Evolutionary conservation across 2,797 vertebrate species (phyloP).

Genomic region (Geotrypetes seraphini): DNA sequence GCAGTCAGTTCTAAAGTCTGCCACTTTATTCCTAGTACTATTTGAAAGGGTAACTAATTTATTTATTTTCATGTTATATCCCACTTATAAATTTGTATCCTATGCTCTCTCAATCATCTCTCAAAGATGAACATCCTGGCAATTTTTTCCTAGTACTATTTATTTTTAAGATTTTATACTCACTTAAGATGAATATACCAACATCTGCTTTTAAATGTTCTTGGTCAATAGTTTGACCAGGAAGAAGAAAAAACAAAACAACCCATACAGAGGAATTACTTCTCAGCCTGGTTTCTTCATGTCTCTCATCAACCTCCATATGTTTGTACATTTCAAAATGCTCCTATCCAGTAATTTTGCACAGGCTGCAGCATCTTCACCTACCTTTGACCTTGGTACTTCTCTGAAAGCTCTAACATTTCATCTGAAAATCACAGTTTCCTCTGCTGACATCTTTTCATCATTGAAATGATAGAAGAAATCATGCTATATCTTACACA

Average conservation of each 20-base stretch:
- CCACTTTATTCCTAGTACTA: no score
- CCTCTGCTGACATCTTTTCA: conserved; percentile 14
- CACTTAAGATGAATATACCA: no score
- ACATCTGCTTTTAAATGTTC: neutral
- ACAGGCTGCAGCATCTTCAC: neutral
- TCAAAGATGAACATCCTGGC: no score
- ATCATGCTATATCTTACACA: neutral
- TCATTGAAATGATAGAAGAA: conserved; percentile 5
- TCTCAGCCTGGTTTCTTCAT: no score
- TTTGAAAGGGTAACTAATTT: no score
- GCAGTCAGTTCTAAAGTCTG: no score
- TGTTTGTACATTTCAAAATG: conserved; percentile 2
- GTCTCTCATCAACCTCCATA: conserved; percentile 6
- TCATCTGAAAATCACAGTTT: conserved; percentile 12
- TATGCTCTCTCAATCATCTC: no score
- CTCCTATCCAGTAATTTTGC: conserved; percentile 2
- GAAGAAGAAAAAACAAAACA: no score
- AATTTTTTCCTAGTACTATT: no score
- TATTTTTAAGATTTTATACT: no score
- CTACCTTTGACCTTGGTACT: conserved; percentile 11
- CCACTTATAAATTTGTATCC: no score
- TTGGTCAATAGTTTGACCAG: neutral
- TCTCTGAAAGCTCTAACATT: conserved; percentile 11
- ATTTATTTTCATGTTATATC: no score
- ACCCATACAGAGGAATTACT: neutral